These are phyloP conservation scores for Trogon surrucura DNA, from an alignment of 2,113 vertebrate species.

Conservation along the genomic window DNA sequence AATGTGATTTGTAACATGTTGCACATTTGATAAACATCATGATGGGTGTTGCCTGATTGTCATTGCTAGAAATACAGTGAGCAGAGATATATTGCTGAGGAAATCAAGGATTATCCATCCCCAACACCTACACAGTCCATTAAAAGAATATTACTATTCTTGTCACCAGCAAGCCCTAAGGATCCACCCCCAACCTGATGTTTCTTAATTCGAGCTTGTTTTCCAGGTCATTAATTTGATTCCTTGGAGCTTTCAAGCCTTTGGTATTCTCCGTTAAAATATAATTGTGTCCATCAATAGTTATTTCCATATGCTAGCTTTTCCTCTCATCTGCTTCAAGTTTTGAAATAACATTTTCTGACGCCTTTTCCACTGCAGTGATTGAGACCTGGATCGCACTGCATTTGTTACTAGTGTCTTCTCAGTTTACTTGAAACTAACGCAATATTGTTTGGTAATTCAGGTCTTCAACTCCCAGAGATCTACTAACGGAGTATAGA, in stretches of 20 bases:
- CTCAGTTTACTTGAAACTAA: not conserved
- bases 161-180: conserved; percentile 4
- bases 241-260: conserved; percentile 44
- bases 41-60: conserved; percentile 24
- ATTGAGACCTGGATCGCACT: not conserved
- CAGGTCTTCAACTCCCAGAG: not conserved
- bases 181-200: conserved; percentile 55
- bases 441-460: not conserved
- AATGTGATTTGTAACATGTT: not conserved
- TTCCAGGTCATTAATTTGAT: conserved; percentile 72
- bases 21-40: not conserved
- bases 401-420: not conserved
- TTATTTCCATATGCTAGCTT: conserved; percentile 42
- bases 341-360: conserved; percentile 23
- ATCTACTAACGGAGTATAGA: not conserved
- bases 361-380: not conserved
- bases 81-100: conserved; percentile 1
- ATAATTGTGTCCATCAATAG: conserved; percentile 56
- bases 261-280: conserved; percentile 55
- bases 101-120: conserved; percentile 30
- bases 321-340: not conserved
- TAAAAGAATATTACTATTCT: conserved; percentile 27
- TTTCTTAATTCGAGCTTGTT: conserved; percentile 73
- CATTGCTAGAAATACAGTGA: not conserved
- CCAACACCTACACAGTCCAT: conserved; percentile 38